These are phyloP conservation scores for Chanos chanos DNA, from an alignment of 2,797 vertebrate species.

Conservation along the genomic window DNA sequence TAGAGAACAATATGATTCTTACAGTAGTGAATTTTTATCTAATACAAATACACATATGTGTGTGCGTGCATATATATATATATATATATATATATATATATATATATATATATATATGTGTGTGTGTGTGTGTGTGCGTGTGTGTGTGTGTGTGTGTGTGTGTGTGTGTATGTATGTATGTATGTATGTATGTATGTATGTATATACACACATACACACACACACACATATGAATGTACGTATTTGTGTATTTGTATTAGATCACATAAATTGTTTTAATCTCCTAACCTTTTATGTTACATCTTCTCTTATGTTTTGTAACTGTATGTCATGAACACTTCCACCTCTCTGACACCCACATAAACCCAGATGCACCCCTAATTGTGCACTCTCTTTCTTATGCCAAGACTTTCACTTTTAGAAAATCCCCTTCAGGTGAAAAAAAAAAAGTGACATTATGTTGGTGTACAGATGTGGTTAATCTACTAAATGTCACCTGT, in stretches of 20 bases:
- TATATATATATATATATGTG: background rate
- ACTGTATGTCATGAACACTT: slow-evolving; percentile 9
- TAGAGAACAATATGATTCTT: no score
- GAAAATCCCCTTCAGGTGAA: slow-evolving; percentile 34
- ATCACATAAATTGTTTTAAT: background rate
- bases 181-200: background rate
- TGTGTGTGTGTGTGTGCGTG: background rate
- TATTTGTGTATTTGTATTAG: no score
- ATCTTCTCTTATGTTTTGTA: background rate
- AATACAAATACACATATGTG: background rate
- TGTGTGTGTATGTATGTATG: background rate
- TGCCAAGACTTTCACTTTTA: slow-evolving; percentile 17
- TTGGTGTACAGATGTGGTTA: slow-evolving; percentile 38
- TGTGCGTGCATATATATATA: background rate
- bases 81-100: background rate
- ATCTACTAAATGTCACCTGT: slow-evolving; percentile 42
- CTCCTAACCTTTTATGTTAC: background rate
- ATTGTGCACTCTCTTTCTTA: slow-evolving; percentile 22
- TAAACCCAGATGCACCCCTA: slow-evolving; percentile 5
- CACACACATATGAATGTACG: background rate
- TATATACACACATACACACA: background rate
- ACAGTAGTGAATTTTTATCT: no score
- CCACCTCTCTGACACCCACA: slow-evolving; percentile 10
- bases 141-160: background rate
- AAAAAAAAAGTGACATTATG: slow-evolving; percentile 37